Conservation (phyloP, 2,113 vertebrate genomes). For the Trinectes maculatus region DNA sequence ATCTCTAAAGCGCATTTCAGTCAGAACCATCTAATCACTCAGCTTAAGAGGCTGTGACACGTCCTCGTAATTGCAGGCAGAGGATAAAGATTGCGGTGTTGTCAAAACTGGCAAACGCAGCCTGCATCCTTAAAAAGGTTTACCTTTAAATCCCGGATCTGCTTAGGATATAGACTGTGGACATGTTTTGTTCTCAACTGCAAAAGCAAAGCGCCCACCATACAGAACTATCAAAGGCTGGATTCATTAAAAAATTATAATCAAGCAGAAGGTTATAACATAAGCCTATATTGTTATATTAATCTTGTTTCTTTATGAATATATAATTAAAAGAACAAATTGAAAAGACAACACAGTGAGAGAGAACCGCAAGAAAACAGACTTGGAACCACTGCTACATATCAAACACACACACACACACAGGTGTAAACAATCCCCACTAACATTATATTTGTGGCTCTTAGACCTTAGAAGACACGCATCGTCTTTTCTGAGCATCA, state of each 20-base stretch:
- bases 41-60: neutral
- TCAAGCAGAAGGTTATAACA: too few relatives aligned
- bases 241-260: neutral
- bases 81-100: neutral
- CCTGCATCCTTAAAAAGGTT: neutral
- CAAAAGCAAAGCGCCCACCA: neutral
- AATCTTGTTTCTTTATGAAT: too few relatives aligned
- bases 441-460: neutral
- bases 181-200: neutral
- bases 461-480: constrained; percentile 1
- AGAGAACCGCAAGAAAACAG: too few relatives aligned
- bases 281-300: too few relatives aligned
- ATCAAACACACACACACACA: neutral
- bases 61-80: neutral
- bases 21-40: neutral
- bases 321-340: neutral
- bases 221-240: neutral
- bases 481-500: constrained; percentile 2
- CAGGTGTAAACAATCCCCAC: neutral
- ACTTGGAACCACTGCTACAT: too few relatives aligned
- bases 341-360: too few relatives aligned
- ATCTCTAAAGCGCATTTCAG: neutral
- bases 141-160: neutral
- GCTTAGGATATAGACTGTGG: neutral
- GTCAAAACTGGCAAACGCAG: neutral